phyloP scores from a whole-genome alignment of 2,888 invertebrate genomes.

The Pheosia gnoma region DNA sequence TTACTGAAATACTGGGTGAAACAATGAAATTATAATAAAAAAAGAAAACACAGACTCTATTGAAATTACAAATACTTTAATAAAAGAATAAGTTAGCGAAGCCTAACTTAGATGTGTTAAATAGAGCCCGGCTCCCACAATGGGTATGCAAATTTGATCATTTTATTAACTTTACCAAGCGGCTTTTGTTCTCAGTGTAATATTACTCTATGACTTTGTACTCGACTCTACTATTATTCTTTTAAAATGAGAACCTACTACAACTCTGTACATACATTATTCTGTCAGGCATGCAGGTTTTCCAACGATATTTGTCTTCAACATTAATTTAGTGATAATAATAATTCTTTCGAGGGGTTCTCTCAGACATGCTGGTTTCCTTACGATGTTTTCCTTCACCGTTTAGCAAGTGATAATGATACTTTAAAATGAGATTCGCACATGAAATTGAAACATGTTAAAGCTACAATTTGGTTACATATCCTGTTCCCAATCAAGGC shows the following conservation, averaged over 20 bases:
- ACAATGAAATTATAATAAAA: no score
- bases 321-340: no score
- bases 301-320: no score
- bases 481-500: no score
- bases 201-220: background rate
- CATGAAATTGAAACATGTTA: background rate
- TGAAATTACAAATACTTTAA: background rate
- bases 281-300: no score
- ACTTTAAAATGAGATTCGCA: background rate
- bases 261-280: no score
- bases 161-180: constrained; percentile 1
- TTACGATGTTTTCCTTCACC: background rate
- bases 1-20: no score
- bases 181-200: background rate
- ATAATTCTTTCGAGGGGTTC: no score
- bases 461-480: no score
- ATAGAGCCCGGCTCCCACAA: background rate
- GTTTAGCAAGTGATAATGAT: background rate
- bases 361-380: background rate
- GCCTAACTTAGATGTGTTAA: background rate
- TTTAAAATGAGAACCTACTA: background rate
- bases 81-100: background rate
- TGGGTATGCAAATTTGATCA: constrained; percentile 1
- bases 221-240: background rate
- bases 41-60: no score